Conservation (phyloP, 1,140 invertebrate species). For the Drosophila teissieri region DNA sequence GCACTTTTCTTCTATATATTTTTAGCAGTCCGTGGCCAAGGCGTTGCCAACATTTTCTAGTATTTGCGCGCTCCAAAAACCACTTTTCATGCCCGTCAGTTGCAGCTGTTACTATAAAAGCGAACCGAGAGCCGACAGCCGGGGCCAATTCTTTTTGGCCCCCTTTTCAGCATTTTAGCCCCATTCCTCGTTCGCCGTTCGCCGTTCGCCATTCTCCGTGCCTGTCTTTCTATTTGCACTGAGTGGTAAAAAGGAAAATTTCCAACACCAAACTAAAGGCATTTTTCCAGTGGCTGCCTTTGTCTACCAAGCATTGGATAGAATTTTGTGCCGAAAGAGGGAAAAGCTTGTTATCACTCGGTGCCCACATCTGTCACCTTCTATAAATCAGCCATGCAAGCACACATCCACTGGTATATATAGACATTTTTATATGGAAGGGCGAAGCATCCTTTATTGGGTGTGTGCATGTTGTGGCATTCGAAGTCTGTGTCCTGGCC, state of each 20-base stretch:
- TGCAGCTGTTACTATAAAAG: conserved; percentile 77
- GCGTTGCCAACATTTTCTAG: conserved; percentile 54
- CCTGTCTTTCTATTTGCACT: conserved; percentile 15
- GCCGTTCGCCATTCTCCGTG: background rate
- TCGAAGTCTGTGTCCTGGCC: conserved; percentile 29
- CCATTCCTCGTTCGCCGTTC: background rate
- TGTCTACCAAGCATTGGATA: conserved; percentile 51
- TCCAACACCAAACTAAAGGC: conserved; percentile 55
- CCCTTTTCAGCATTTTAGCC: background rate
- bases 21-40: conserved; percentile 26
- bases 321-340: conserved; percentile 42
- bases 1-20: conserved; percentile 22
- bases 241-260: conserved; percentile 34
- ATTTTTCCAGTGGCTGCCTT: conserved; percentile 60
- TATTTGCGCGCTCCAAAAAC: conserved; percentile 68
- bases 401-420: conserved; percentile 34
- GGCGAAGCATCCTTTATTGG: conserved; percentile 35
- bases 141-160: conserved; percentile 47
- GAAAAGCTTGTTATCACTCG: conserved; percentile 77
- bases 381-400: conserved; percentile 73
- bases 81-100: conserved; percentile 82
- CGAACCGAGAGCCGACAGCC: conserved; percentile 46
- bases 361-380: conserved; percentile 82
- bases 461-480: conserved; percentile 48
- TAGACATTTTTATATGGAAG: conserved; percentile 20